Conservation (phyloP, 2,888 invertebrate species). For the Saturnia pavonia region DNA sequence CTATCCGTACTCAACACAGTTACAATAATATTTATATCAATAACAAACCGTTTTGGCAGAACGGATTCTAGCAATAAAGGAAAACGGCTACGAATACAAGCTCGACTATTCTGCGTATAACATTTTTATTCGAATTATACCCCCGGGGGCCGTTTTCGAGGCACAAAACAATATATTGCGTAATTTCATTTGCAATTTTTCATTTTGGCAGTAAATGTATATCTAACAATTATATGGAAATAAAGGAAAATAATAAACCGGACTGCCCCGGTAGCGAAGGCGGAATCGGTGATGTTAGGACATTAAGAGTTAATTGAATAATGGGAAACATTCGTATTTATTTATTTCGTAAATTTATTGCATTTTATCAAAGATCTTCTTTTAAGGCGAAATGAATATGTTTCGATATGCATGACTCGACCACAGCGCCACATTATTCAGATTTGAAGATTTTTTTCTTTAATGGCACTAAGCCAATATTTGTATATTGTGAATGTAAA, state of each 20-base stretch:
- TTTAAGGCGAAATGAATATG: background rate
- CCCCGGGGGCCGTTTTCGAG: constrained; percentile 44
- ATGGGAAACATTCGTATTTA: background rate
- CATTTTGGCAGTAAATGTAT: constrained; percentile 49
- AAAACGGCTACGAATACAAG: constrained; percentile 16
- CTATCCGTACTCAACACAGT: constrained; percentile 11
- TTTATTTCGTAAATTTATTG: background rate
- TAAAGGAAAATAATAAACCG: constrained; percentile 36
- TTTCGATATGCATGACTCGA: too few relatives aligned
- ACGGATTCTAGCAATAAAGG: constrained; percentile 22
- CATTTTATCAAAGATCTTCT: background rate
- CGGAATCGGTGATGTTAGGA: background rate
- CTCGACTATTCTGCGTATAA: constrained; percentile 35
- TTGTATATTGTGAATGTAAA: too few relatives aligned
- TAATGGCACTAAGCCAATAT: too few relatives aligned
- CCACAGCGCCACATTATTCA: too few relatives aligned
- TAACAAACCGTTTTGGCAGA: constrained; percentile 17
- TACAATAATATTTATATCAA: constrained; percentile 21
- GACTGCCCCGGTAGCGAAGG: constrained; percentile 23
- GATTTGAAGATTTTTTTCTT: too few relatives aligned
- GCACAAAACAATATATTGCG: constrained; percentile 55
- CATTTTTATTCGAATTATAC: constrained; percentile 49
- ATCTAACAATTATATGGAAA: constrained; percentile 41
- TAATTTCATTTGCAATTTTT: constrained; percentile 62
- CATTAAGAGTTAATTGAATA: background rate